Conservation (phyloP, 1,140 invertebrate species). For the Gryllus bimaculatus region DNA sequence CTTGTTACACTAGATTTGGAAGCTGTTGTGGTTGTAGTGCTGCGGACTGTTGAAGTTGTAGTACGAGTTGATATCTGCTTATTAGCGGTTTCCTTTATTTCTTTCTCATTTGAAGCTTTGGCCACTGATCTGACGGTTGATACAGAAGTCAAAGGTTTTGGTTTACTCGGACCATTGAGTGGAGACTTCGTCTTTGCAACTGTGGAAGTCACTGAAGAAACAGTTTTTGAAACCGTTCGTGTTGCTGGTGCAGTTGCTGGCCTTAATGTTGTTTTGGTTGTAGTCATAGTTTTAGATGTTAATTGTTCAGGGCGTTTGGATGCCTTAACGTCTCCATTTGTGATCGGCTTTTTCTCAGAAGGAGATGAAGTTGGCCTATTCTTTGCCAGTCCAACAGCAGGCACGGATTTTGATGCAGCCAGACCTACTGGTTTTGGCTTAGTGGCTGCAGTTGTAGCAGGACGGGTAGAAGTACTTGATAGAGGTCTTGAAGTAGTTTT, state of each 20-base stretch:
- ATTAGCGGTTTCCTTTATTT: slow-evolving; percentile 47
- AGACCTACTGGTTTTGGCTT: slow-evolving; percentile 12
- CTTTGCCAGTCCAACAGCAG: slow-evolving; percentile 12
- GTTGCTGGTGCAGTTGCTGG: slow-evolving; percentile 17
- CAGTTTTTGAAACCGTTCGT: slow-evolving; percentile 18
- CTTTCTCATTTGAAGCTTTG: slow-evolving; percentile 35
- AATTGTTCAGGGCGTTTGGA: not conserved
- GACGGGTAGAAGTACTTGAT: slow-evolving; percentile 31
- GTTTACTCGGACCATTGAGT: slow-evolving; percentile 13
- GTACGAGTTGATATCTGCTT: slow-evolving; percentile 44
- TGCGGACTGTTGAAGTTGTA: slow-evolving; percentile 25
- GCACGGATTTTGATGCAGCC: not conserved
- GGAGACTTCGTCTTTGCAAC: slow-evolving; percentile 30
- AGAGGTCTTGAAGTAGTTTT: slow-evolving; percentile 37
- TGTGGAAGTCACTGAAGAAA: slow-evolving; percentile 22
- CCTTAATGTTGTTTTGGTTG: not conserved
- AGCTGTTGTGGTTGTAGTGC: slow-evolving; percentile 26
- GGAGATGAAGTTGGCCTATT: slow-evolving; percentile 13
- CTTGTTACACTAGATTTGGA: not conserved
- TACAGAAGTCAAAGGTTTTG: not conserved
- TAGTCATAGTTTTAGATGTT: slow-evolving; percentile 16
- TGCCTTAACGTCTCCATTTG: slow-evolving; percentile 15
- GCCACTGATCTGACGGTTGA: slow-evolving; percentile 19
- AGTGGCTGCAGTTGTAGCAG: slow-evolving; percentile 9
- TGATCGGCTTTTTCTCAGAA: slow-evolving; percentile 23